A percentile compares a stretch with the other conserved stretches of the same genome.
Evolutionary conservation across 1,140 invertebrate genomes (phyloP).

Genomic region (Achroia grisella): DNA sequence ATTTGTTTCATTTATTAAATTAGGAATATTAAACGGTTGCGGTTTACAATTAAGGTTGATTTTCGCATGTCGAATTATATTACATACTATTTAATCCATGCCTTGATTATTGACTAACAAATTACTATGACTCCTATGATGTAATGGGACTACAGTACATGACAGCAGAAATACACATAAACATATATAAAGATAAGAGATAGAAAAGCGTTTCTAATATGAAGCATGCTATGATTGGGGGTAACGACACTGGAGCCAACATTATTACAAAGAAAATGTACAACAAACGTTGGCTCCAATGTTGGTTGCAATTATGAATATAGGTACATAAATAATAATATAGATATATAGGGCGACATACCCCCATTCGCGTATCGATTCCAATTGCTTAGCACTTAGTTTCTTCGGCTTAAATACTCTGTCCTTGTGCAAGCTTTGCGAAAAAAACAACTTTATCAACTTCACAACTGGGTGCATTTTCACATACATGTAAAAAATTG

Average conservation of each 20-base stretch:
- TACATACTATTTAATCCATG: neutral
- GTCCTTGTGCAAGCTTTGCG: conserved; percentile 92
- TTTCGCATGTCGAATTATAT: too few species aligned
- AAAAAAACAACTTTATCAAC: conserved; percentile 59
- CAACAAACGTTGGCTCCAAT: conserved; percentile 15
- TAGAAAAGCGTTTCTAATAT: conserved; percentile 12
- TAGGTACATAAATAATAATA: conserved; percentile 15
- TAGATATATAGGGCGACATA: conserved; percentile 76
- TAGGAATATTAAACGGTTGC: too few species aligned
- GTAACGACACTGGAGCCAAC: conserved; percentile 22
- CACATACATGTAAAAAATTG: too few species aligned
- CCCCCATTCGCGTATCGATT: conserved; percentile 88
- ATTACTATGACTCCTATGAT: conserved; percentile 2
- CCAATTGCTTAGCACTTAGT: conserved; percentile 89
- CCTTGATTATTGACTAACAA: neutral
- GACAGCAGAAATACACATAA: conserved; percentile 7
- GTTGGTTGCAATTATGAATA: neutral
- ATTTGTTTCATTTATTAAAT: too few species aligned
- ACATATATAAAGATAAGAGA: conserved; percentile 7
- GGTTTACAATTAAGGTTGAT: too few species aligned
- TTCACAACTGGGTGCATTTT: too few species aligned
- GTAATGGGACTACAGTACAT: conserved; percentile 2
- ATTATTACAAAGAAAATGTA: neutral
- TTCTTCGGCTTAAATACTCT: conserved; percentile 90
- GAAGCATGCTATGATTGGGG: conserved; percentile 10